These are phyloP conservation scores for Athene cunicularia DNA, from an alignment of 2,113 vertebrate genomes.

Conservation along the genomic window DNA sequence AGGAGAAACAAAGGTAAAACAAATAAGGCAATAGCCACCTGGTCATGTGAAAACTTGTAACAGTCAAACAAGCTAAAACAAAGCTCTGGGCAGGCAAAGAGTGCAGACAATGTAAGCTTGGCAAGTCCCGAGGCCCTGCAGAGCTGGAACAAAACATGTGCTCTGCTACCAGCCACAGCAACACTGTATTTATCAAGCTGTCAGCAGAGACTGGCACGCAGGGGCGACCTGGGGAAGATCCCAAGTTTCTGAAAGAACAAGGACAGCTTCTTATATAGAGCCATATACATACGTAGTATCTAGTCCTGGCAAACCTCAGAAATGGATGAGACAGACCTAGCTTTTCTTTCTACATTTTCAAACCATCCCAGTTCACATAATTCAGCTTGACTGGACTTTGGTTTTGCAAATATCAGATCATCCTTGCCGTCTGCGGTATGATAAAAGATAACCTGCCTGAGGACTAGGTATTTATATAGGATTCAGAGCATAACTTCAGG, in stretches of 20 bases:
- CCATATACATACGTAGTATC: accelerated
- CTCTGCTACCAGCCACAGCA: accelerated
- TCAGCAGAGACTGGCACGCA: accelerated
- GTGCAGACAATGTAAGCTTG: background rate
- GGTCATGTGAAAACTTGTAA: background rate
- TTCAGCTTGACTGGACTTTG: background rate
- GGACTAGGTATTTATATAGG: background rate
- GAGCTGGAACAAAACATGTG: background rate
- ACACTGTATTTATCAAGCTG: background rate
- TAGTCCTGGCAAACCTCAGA: background rate
- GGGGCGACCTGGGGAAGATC: accelerated
- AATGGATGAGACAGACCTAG: background rate
- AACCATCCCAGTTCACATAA: background rate
- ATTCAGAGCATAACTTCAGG: background rate
- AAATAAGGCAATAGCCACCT: background rate
- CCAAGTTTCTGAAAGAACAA: background rate
- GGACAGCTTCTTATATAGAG: background rate
- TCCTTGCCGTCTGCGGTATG: background rate
- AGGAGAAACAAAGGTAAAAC: background rate
- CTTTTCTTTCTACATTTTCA: background rate
- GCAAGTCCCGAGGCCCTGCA: background rate
- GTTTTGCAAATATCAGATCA: background rate
- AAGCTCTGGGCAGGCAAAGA: background rate
- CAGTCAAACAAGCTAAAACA: background rate
- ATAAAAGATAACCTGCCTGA: background rate